A percentile compares a stretch with the other conserved stretches of the same genome.
Conservation (phyloP, 2,113 vertebrate genomes). For the Apeltes quadracus region DNA sequence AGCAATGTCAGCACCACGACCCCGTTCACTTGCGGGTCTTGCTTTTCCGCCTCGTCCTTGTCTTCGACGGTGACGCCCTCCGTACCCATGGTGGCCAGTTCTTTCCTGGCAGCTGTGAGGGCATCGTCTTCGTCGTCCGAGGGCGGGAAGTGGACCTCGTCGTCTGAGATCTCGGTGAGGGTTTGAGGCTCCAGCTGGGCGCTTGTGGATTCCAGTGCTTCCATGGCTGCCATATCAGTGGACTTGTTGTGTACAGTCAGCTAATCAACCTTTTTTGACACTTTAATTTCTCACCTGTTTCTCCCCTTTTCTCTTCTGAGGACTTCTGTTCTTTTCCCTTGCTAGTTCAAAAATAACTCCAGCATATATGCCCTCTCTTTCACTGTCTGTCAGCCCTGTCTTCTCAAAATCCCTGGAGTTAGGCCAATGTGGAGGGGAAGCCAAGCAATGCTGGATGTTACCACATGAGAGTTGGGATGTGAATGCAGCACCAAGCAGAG, state of each 20-base stretch:
- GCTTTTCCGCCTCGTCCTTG: slow-evolving; percentile 44
- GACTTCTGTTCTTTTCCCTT: slow-evolving; percentile 28
- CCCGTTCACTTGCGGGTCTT: slow-evolving; percentile 85
- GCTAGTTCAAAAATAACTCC: slow-evolving; percentile 19
- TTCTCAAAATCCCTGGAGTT: slow-evolving; percentile 52
- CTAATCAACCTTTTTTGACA: slow-evolving; percentile 17
- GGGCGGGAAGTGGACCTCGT: slow-evolving; percentile 75
- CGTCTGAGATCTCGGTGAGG: slow-evolving; percentile 80
- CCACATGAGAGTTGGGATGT: slow-evolving; percentile 69
- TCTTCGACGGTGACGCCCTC: slow-evolving; percentile 38
- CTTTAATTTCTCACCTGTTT: slow-evolving; percentile 47
- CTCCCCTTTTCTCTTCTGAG: slow-evolving; percentile 12
- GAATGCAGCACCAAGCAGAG: slow-evolving; percentile 77
- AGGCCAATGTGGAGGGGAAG: slow-evolving; percentile 56
- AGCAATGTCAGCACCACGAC: slow-evolving; percentile 94
- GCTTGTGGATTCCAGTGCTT: slow-evolving; percentile 72
- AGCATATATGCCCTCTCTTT: slow-evolving; percentile 46
- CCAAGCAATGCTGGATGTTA: slow-evolving; percentile 63
- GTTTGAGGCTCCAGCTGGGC: slow-evolving; percentile 63
- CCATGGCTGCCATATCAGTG: slow-evolving; percentile 72
- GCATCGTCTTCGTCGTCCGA: slow-evolving; percentile 77
- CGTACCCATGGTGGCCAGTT: slow-evolving; percentile 35
- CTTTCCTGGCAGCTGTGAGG: slow-evolving; percentile 45
- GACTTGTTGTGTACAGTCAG: slow-evolving; percentile 17
- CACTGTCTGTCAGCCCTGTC: slow-evolving; percentile 39